Evolutionary conservation across 2,797 vertebrate genomes (phyloP), one percentile per base, ranked within the genome.

Genomic region (Eidolon dupreanum): DNA sequence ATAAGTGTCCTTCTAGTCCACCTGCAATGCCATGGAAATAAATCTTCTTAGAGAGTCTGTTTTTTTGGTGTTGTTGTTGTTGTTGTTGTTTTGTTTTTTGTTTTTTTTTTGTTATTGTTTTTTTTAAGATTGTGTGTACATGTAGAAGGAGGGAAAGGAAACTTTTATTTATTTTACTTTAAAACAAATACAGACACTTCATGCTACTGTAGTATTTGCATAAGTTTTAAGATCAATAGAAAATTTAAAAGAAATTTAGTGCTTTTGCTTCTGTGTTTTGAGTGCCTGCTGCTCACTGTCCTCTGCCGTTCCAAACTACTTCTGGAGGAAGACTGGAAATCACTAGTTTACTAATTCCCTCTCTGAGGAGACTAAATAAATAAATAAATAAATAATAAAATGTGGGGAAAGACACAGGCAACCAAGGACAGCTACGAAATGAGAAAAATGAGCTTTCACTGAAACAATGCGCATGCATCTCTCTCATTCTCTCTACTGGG

Each of bases 311-410:
- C 36, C 22, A 61, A 85, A 85, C 71, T 55, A 71, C 75, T 95
- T 78, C 43, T n/a, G 28, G 78, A 85, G 43, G 79, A 93, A 90
- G 19, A 24, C 3, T 55, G 68, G 74, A 86, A 94, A 75, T 59
- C 33, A 61, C 38, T 12, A 41, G 24, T 73, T 94, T 61, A 70
- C 61, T 77, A 97, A 41, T 66, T 71, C 6, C 95, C 93, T 95
- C 53, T 61, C 93, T 81, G 71, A 90, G 85, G 49, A 86, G 55
- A 68, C 78, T 77, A 82, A 61, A 41, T 63, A 82, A 85, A 88
- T 93, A 86, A 88, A 82, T 83, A 95, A 96, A 94, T 46, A 59
- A 70, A 71, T 15, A 73, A 51, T 55, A 75, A 78, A 74, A 46
- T 10, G 8, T 46, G 12, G 53, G 73, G 66, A 89, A 84, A 77